phyloP scores from a whole-genome alignment of 2,888 invertebrate genomes.

The Macrosiphum euphorbiae region DNA sequence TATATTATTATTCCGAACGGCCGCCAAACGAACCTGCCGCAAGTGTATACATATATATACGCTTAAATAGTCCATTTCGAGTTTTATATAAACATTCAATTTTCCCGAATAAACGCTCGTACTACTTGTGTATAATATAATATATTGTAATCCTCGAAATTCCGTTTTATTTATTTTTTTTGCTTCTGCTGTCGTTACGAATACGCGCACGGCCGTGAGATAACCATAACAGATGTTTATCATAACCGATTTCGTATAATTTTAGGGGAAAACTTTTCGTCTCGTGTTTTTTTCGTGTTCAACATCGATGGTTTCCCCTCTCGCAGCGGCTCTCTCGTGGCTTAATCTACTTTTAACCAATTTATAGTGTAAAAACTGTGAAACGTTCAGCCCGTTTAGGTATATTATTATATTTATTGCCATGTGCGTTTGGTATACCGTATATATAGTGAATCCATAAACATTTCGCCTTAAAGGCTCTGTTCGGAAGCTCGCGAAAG shows the following conservation, averaged over 20 bases:
- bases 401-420: background rate
- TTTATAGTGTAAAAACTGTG: background rate
- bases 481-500: background rate
- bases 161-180: background rate
- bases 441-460: background rate
- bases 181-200: background rate
- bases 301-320: background rate
- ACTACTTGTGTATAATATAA: background rate
- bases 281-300: background rate
- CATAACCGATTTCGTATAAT: background rate
- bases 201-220: background rate
- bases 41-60: background rate
- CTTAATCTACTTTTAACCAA: slow-evolving; percentile 5
- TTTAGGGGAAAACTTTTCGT: background rate
- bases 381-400: background rate
- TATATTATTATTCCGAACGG: background rate
- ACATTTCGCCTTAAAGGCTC: background rate
- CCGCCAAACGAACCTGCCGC: background rate
- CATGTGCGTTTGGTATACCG: background rate
- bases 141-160: background rate
- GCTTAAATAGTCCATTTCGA: background rate
- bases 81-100: slow-evolving; percentile 9
- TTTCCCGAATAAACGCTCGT: background rate
- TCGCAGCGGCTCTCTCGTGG: background rate
- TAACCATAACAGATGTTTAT: slow-evolving; percentile 12